Evolutionary conservation across 2,797 vertebrate genomes (phyloP), one percentile per base, ranked within the genome.

Genomic region (Silurus lanzhouensis): DNA sequence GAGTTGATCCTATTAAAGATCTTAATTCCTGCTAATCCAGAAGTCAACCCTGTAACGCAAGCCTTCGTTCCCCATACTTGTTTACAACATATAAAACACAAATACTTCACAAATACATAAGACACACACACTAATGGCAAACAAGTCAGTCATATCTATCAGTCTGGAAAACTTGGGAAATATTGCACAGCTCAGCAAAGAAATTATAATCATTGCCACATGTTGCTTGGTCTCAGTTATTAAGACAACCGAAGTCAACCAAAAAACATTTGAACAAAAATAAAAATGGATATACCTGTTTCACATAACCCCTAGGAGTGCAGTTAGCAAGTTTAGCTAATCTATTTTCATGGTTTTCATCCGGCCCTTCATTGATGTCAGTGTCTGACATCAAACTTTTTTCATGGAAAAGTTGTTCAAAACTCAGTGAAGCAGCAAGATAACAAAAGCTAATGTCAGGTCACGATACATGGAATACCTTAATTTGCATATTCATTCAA

Each of bases 1-100:
- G 74, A 86, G 88, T 85, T 92, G 10, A 96, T 95, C 95, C 94
- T 88, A 91, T 95, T 95, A 95, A 82, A 87, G 92, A 87, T 91
- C 93, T 93, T 91, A 84, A 67, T 84, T 75, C 88, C 89, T 87
- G 82, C 87, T 95, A 95, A 96, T 95, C 94, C 93, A 79, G 76
- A 60, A 72, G 79, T 88, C 60, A 90, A 85, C 92, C 85, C 22
- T 31, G 81, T 81, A 82, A 84, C 80, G 63, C 44, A 66, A 61
- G 82, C 75, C 72, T 81, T 86, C 88, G 84, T 67, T 92, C 88
- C 85, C 75, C 58, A 70, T 63, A 66, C 76, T 44, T 44, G 57
- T 72, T 84, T 66, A 79, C 83, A n/a, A 75, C 83, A 81, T 55
- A 61, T 60, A 5, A 31, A 2, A 22, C 22, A n/a, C 17, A 58